phyloP scores from a whole-genome alignment of 2,888 invertebrate species.

The Nomada fucata region DNA sequence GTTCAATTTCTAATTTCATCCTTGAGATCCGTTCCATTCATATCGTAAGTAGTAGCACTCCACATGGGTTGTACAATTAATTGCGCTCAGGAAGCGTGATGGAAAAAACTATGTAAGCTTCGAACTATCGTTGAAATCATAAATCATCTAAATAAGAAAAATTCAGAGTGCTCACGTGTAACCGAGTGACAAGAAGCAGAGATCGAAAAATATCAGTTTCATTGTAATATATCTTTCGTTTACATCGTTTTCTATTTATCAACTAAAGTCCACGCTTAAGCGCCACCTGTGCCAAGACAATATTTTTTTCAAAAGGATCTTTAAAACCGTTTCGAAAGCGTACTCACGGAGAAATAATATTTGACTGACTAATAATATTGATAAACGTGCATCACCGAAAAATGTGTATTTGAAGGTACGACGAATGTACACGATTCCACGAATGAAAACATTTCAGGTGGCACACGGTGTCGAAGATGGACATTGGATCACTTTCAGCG shows the following conservation, averaged over 20 bases:
- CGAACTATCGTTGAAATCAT: not conserved
- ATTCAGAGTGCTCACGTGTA: not conserved
- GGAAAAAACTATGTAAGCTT: slow-evolving; percentile 7
- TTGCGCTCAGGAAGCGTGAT: slow-evolving; percentile 19
- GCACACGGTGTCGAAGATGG: slow-evolving; percentile 48
- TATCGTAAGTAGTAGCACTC: slow-evolving; percentile 17
- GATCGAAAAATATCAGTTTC: not conserved
- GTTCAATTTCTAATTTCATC: slow-evolving; percentile 24
- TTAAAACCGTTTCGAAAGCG: slow-evolving; percentile 35
- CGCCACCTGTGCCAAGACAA: slow-evolving; percentile 51
- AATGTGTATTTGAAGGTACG: not conserved
- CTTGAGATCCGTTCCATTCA: slow-evolving; percentile 29
- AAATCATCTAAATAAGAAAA: not conserved
- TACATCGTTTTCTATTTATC: slow-evolving; percentile 52
- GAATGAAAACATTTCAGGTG: slow-evolving; percentile 51
- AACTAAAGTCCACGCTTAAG: slow-evolving; percentile 38
- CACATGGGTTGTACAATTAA: slow-evolving; percentile 29
- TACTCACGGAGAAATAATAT: not conserved
- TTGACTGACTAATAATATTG: not conserved
- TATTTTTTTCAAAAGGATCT: slow-evolving; percentile 42
- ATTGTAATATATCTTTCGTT: slow-evolving; percentile 17
- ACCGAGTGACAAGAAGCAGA: not conserved
- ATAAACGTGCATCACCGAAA: not conserved
- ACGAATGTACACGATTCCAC: not conserved
- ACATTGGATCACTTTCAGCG: slow-evolving; percentile 24